Evolutionary conservation across 1,140 invertebrate species (phyloP), one percentile per base, ranked within the genome.

Genomic region (Trachymyrmex septentrionalis): DNA sequence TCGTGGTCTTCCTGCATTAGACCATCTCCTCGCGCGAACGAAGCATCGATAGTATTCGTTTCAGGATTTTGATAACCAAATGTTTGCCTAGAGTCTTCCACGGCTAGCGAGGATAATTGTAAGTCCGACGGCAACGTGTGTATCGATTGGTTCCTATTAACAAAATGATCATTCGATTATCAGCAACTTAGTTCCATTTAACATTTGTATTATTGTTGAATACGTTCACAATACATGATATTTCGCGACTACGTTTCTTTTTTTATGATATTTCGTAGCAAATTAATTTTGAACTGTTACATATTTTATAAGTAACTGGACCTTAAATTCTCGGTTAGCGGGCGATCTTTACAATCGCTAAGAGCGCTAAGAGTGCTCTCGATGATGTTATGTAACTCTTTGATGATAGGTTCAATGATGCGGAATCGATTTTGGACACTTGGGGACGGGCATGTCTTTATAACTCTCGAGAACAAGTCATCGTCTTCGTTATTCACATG

Each of bases 371-470:
- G 38, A 24, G 80, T 82, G 4, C 38, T 38, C 19, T 82, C 55
- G 14, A 84, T 84, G 27, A 84, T 84, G 10, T 73, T 57, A 27
- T 75, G 19, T 21, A 84, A 50, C 12, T 84, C 80, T 61, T 84
- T 27, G 55, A 84, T n/a, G 38, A 84, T 61, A 1, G 80, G 69
- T 63, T 75, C 69, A 0, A 84, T 61, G 80, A 21, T 50, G 19
- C 5, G 34, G 12, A 27, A 44, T 30, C 34, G 78, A 81, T 27
- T 71, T 72, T 71, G 30, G 0, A 2, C 14, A n/a, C 1, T 2
- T 6, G 55, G 3, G n/a, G 4, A 50, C 2, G 38, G 5, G 14
- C 10, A 50, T 2, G n/a, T 16, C 48, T n/a, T 73, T 84, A 73
- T 38, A 34, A 84, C 9, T 84, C 27, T 73, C 9, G 38, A 48